Conservation (phyloP, 1,140 invertebrate genomes). For the Venturia canescens region DNA sequence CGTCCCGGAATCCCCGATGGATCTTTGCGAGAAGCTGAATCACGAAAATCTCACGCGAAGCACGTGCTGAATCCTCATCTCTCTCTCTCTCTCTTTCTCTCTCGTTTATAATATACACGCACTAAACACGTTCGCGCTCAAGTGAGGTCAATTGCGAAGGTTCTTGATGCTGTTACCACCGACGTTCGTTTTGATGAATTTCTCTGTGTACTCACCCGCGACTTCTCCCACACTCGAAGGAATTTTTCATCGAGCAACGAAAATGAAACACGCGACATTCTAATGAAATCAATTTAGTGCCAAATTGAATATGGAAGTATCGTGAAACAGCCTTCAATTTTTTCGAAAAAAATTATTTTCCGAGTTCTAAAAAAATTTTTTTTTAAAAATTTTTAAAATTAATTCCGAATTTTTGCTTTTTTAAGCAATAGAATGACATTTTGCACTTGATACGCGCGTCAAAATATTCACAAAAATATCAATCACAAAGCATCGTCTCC, state of each 20-base stretch:
- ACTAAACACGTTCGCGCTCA: conserved; percentile 34
- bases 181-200: conserved; percentile 32
- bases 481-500: too few species aligned
- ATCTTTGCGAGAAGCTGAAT: conserved; percentile 22
- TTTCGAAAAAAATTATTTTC: too few species aligned
- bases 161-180: conserved; percentile 29
- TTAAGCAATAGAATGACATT: too few species aligned
- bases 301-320: not conserved
- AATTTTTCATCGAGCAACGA: conserved; percentile 1
- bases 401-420: too few species aligned
- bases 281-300: not conserved
- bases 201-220: conserved; percentile 10
- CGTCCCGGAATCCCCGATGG: conserved; percentile 2
- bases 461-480: too few species aligned
- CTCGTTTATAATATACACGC: conserved; percentile 15
- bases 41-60: conserved; percentile 39
- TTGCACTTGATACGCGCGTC: too few species aligned
- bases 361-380: too few species aligned
- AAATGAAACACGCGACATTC: not conserved
- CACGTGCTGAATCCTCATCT: conserved; percentile 26
- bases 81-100: not conserved
- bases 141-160: conserved; percentile 37
- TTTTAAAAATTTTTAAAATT: too few species aligned
- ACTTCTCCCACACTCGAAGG: conserved; percentile 31
- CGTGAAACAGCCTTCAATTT: too few species aligned